Base-by-base conservation (phyloP, 35 echinoderm and acorn worm species). In the Chiridota heheva region DNA sequence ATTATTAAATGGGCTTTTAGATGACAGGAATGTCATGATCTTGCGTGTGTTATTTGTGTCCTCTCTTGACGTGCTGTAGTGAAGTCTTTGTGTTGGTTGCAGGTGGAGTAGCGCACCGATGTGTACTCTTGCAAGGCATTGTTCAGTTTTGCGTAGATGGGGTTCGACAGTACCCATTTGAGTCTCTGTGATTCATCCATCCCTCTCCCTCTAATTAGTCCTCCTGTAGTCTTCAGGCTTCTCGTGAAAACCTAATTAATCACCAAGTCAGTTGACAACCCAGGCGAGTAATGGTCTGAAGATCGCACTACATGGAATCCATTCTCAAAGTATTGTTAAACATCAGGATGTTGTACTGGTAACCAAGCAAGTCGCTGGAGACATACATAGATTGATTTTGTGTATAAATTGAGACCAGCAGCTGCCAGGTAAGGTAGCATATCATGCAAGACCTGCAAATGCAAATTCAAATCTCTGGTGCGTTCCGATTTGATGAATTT, bases 381-480 rank as follows among this genome's bases (percentile, higher is more conserved):
- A 74, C 81, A 87, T 2, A 86, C 4, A 48, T 72, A 59, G 17
- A 46, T 58, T 29, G 74, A 81, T 58, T 65, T 71, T 3, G 74
- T 56, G 36, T 90, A 90, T 26, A 76, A 22, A 34, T 42, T 86
- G 44, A 86, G 89, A 0, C 89, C 89, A 22, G 89, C 3, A 56
- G 89, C 89, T 28, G 89, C 81, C 28, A 91, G 26, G 34, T 33
- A 90, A 35, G 87, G 87, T 0, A 86, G 70, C 84, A 86, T 86
- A 15, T 86, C 72, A 0, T 60, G 69, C 3, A 84, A 47, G 30
- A 35, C 6, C 56, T 84, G 25, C 30, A 84, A 34, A 73, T 84
- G 82, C 4, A 84, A 20, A 2, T 86, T 12, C 70, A 57, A 86
- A 27, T 86, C 27, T 28, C 60, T 28, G 13, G 60, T 8, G 8